These are phyloP conservation scores for Ceuthmochares aereus DNA, from an alignment of 2,113 vertebrate species.

Conservation along the genomic window DNA sequence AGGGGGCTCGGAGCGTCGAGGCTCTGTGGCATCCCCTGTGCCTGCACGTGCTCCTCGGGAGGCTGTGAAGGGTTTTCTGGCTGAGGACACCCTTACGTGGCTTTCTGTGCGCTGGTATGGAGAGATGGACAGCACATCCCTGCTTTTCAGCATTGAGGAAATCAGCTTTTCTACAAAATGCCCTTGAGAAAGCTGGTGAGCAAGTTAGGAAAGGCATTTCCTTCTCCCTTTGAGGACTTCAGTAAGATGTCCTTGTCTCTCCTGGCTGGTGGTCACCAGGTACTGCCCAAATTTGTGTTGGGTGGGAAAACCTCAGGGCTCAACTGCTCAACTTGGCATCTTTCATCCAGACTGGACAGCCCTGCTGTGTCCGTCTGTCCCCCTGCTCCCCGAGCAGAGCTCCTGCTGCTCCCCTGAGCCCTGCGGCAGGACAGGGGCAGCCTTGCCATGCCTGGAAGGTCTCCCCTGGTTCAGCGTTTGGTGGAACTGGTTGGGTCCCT, in stretches of 20 bases:
- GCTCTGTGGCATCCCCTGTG: rapidly evolving
- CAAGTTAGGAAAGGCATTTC: rapidly evolving
- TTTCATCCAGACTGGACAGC: neutral
- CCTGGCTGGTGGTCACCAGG: neutral
- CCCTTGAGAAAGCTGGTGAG: neutral
- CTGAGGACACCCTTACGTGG: rapidly evolving
- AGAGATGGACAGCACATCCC: rapidly evolving
- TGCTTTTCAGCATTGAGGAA: rapidly evolving
- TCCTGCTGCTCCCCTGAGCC: neutral
- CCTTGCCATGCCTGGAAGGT: neutral
- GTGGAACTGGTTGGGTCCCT: rapidly evolving
- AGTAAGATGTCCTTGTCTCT: rapidly evolving
- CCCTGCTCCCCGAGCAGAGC: neutral
- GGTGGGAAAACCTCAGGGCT: neutral
- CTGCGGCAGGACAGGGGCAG: neutral
- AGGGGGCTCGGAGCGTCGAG: rapidly evolving
- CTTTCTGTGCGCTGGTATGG: rapidly evolving
- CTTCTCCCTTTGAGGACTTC: neutral
- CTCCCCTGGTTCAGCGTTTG: rapidly evolving
- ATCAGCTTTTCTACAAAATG: rapidly evolving
- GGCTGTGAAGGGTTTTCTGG: neutral
- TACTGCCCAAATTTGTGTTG: rapidly evolving
- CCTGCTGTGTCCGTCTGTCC: no score
- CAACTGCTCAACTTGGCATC: rapidly evolving
- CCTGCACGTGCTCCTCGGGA: rapidly evolving